Percentiles rank a stretch among this genome's conserved stretches.
Evolutionary conservation across 2,888 invertebrate genomes (phyloP).

Genomic region (Leucozona laternaria): DNA sequence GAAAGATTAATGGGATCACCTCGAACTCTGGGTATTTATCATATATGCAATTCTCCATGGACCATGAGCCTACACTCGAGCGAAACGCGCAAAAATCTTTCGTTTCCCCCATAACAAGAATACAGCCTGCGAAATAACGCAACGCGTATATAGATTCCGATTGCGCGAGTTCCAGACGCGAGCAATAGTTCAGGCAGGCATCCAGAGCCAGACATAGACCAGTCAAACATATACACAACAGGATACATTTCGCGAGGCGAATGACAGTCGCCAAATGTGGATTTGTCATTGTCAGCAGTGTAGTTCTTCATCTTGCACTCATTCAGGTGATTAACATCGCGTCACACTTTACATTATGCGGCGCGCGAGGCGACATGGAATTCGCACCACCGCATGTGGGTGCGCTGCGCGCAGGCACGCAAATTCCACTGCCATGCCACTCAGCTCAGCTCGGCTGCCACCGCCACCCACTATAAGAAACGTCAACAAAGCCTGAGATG

Average conservation of each 20-base stretch:
- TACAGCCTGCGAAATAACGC: neutral
- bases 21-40: constrained; percentile 75
- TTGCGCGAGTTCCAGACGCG: constrained; percentile 58
- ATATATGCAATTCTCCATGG: constrained; percentile 72
- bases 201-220: constrained; percentile 54
- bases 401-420: constrained; percentile 54
- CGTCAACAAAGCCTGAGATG: constrained; percentile 70
- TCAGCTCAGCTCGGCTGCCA: constrained; percentile 25
- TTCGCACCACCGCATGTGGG: constrained; percentile 68
- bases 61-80: constrained; percentile 70
- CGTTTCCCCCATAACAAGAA: constrained; percentile 7
- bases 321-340: constrained; percentile 83
- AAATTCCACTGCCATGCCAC: constrained; percentile 57
- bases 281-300: constrained; percentile 83
- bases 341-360: constrained; percentile 73
- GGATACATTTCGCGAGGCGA: constrained; percentile 57
- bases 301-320: constrained; percentile 80
- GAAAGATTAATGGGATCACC: constrained; percentile 76
- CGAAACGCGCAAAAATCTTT: constrained; percentile 62
- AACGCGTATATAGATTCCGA: constrained; percentile 23
- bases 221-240: constrained; percentile 34
- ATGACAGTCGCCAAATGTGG: constrained; percentile 79
- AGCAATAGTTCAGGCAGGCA: constrained; percentile 29
- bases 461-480: constrained; percentile 30
- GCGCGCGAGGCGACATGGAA: constrained; percentile 73